phyloP scores from a whole-genome alignment of 2,113 vertebrate genomes.

The Corythaeola cristata region DNA sequence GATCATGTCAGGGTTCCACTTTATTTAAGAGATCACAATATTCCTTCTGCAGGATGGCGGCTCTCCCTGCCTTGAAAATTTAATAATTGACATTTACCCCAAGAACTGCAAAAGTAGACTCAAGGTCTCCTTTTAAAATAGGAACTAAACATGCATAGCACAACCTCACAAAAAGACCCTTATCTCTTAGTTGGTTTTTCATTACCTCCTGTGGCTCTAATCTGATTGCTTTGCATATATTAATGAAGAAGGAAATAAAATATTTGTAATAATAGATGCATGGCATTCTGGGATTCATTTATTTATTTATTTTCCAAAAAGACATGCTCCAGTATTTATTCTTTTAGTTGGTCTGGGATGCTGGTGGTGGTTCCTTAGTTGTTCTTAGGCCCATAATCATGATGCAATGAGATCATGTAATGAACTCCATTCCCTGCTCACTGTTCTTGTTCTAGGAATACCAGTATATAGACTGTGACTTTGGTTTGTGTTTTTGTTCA shows the following conservation, averaged over 20 bases:
- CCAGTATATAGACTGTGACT: not conserved
- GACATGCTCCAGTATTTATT: not conserved
- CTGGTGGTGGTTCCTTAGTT: not conserved
- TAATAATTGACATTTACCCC: slow-evolving; percentile 1
- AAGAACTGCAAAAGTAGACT: not conserved
- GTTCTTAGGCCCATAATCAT: not conserved
- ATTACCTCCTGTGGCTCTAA: slow-evolving; percentile 43
- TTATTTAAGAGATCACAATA: not conserved
- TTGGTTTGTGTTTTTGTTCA: not conserved
- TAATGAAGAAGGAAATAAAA: slow-evolving; percentile 39
- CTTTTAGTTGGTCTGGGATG: not conserved
- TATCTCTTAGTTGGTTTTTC: slow-evolving; percentile 43
- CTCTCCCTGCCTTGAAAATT: slow-evolving; percentile 8
- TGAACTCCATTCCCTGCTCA: not conserved
- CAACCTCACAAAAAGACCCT: not conserved
- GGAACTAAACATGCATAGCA: not conserved
- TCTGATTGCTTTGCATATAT: slow-evolving; percentile 52
- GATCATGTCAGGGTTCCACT: not conserved
- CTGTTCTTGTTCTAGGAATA: not conserved
- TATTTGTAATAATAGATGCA: not conserved
- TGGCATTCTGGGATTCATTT: not conserved
- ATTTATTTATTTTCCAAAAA: not conserved
- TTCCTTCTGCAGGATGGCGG: not conserved
- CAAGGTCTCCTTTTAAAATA: slow-evolving; percentile 20
- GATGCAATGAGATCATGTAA: not conserved